phyloP scores from a whole-genome alignment of 2,113 vertebrate genomes.

The Zapornia atra region DNA sequence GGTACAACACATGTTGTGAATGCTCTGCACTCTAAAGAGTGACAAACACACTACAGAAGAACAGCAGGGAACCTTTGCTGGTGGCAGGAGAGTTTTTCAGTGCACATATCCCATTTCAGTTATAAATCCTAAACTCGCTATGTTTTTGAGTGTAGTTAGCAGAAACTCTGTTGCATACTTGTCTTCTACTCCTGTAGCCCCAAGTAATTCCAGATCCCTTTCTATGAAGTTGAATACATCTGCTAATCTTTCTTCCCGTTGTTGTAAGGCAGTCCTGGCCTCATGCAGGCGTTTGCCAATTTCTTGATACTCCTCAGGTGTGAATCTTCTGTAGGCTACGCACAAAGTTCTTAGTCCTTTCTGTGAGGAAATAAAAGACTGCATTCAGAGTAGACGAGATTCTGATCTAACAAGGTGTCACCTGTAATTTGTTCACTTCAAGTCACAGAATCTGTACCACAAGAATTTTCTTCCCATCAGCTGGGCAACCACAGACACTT shows the following conservation, averaged over 20 bases:
- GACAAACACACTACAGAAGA: not conserved
- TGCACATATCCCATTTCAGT: not conserved
- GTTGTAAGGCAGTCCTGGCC: constrained; percentile 93
- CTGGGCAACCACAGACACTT: constrained; percentile 45
- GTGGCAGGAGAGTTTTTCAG: not conserved
- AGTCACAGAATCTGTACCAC: not conserved
- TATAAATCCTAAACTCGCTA: not conserved
- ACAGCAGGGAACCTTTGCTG: not conserved
- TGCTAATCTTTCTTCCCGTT: constrained; percentile 87
- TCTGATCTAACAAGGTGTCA: not conserved
- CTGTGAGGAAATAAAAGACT: constrained; percentile 67
- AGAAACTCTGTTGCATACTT: constrained; percentile 78
- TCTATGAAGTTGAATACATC: constrained; percentile 90
- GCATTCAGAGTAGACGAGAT: not conserved
- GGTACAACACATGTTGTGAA: not conserved
- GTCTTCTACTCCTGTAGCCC: constrained; percentile 97
- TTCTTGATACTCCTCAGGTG: constrained; percentile 85
- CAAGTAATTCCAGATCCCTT: constrained; percentile 90
- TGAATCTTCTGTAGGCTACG: constrained; percentile 90
- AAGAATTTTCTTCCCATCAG: not conserved
- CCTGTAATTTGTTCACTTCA: not conserved
- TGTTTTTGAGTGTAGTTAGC: not conserved
- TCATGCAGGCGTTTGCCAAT: constrained; percentile 83
- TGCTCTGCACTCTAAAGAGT: not conserved
- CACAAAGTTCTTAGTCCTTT: constrained; percentile 96